phyloP scores from a whole-genome alignment of 2,113 vertebrate species.

The Oncorhynchus gorbuscha region DNA sequence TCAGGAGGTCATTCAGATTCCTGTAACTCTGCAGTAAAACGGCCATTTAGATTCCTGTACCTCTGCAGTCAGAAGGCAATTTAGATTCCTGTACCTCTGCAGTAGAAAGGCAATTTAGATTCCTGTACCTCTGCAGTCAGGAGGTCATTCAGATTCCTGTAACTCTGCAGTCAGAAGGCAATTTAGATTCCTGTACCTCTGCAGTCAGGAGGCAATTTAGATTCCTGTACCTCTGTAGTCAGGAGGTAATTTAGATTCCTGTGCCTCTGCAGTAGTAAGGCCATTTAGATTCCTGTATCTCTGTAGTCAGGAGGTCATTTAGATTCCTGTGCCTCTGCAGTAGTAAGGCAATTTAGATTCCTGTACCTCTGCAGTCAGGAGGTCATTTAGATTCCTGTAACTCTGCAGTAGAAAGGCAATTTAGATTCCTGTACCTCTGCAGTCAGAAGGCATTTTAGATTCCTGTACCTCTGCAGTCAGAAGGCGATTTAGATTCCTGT shows the following conservation, averaged over 20 bases:
- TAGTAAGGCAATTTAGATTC: too few species aligned
- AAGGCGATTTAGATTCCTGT: constrained; percentile 8
- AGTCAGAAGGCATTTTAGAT: constrained; percentile 8
- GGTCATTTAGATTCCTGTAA: constrained; percentile 41
- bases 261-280: too few species aligned
- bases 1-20: not conserved
- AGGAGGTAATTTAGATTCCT: constrained; percentile 11
- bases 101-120: constrained; percentile 24
- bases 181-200: constrained; percentile 46
- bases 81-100: too few species aligned
- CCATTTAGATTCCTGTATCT: constrained; percentile 19
- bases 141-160: too few species aligned
- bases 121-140: constrained; percentile 12
- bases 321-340: too few species aligned
- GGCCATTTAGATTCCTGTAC: constrained; percentile 18
- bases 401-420: constrained; percentile 6
- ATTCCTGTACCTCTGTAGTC: too few species aligned
- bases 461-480: too few species aligned
- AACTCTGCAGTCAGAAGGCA: not conserved
- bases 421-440: too few species aligned
- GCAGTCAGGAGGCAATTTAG: constrained; percentile 17
- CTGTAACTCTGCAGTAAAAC: too few species aligned
- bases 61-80: constrained; percentile 12
- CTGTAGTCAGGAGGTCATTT: not conserved
- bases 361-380: too few species aligned